Evolutionary conservation across 2,888 invertebrate genomes (phyloP).

Genomic region (Prionchulus punctatus): DNA sequence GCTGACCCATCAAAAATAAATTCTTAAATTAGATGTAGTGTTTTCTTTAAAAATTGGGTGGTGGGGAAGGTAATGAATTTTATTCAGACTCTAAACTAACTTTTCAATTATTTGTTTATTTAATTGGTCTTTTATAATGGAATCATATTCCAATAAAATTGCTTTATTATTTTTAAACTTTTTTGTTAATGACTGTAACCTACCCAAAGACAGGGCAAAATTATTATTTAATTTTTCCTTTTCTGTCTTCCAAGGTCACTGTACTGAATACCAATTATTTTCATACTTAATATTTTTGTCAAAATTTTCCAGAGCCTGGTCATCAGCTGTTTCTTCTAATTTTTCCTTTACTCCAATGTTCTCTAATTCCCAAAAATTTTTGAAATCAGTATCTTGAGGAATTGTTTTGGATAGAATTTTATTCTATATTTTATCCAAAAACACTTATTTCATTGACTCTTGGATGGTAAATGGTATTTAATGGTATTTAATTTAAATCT

Average conservation of each 20-base stretch:
- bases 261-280: not conserved
- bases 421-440: too few species aligned
- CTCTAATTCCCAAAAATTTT: conserved; percentile 1
- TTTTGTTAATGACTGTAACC: not conserved
- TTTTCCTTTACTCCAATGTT: conserved; percentile 6
- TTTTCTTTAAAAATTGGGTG: not conserved
- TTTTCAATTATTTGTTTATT: not conserved
- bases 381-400: not conserved
- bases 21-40: not conserved
- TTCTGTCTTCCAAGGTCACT: conserved; percentile 2
- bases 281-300: not conserved
- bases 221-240: not conserved
- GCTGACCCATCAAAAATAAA: not conserved
- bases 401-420: not conserved
- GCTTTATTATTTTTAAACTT: not conserved
- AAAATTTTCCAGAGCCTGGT: conserved; percentile 1
- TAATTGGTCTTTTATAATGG: not conserved
- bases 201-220: not conserved
- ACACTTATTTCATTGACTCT: too few species aligned
- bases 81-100: not conserved
- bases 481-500: too few species aligned
- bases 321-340: conserved; percentile 3
- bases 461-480: too few species aligned
- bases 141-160: not conserved
- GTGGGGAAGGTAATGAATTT: not conserved